These are phyloP conservation scores for Acrossocheilus fasciatus DNA, from an alignment of 2,797 vertebrate species.

Conservation along the genomic window DNA sequence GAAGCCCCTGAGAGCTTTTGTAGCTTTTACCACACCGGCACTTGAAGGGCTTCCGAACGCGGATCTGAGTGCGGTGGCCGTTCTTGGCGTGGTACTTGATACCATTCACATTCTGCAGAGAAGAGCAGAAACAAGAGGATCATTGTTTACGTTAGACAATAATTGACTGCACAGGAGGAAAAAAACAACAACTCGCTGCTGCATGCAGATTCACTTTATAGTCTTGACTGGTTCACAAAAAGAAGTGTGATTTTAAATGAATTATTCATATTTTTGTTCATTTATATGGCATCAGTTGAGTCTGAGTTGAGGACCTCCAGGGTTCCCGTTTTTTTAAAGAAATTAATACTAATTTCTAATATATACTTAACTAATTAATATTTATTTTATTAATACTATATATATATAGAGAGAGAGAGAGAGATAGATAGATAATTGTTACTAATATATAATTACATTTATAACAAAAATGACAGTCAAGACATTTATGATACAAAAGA, in stretches of 20 bases:
- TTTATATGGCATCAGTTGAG: neutral
- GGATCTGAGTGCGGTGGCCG: slow-evolving; percentile 96
- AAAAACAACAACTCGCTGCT: neutral
- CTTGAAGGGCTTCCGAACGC: slow-evolving; percentile 97
- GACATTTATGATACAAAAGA: too few species aligned
- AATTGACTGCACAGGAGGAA: neutral
- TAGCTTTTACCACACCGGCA: slow-evolving; percentile 99
- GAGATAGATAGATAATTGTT: too few species aligned
- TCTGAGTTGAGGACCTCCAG: neutral
- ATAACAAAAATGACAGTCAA: too few species aligned
- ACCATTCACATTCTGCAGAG: slow-evolving; percentile 94
- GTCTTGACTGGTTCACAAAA: neutral
- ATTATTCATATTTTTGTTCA: neutral
- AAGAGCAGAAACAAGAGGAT: neutral
- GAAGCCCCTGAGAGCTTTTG: slow-evolving; percentile 98
- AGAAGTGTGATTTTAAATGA: neutral
- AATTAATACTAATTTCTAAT: neutral
- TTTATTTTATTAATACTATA: neutral
- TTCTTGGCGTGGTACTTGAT: slow-evolving; percentile 99
- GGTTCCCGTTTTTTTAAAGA: neutral
- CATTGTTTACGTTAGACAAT: neutral
- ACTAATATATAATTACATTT: too few species aligned
- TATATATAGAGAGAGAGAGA: too few species aligned
- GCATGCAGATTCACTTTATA: neutral
- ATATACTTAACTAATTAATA: neutral